A percentile compares a stretch with the other conserved stretches of the same genome.
Evolutionary conservation across 2,797 vertebrate species (phyloP).

Genomic region (Melanotaenia pygmaea): DNA sequence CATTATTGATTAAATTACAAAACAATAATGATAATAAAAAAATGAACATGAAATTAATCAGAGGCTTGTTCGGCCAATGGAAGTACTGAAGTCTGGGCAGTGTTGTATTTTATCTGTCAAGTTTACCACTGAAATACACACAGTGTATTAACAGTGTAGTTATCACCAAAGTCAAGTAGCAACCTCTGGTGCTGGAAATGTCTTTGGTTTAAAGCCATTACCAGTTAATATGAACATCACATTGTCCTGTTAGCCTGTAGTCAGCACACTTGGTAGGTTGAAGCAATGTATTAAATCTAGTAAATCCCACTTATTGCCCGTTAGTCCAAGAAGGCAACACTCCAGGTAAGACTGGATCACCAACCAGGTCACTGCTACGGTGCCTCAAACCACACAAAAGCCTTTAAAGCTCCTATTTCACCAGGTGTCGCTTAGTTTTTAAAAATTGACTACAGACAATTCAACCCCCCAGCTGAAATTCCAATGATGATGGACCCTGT

Average conservation of each 20-base stretch:
- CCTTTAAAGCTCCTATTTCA: slow-evolving; percentile 2
- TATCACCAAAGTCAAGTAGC: neutral
- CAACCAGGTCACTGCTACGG: neutral
- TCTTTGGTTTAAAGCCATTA: neutral
- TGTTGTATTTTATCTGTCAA: neutral
- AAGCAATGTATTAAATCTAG: neutral
- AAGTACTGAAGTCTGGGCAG: neutral
- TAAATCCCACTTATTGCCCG: neutral
- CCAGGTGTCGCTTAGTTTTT: neutral
- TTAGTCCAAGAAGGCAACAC: slow-evolving; percentile 26
- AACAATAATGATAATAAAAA: neutral
- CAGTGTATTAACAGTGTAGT: neutral
- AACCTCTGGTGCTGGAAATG: neutral
- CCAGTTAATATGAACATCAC: neutral
- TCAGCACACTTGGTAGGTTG: neutral
- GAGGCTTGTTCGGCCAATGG: neutral
- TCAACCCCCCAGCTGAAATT: neutral
- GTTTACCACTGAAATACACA: neutral
- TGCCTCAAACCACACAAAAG: slow-evolving; percentile 1
- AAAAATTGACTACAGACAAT: slow-evolving; percentile 4
- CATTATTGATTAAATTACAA: neutral
- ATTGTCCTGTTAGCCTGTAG: neutral
- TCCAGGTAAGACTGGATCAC: slow-evolving; percentile 1
- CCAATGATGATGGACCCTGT: neutral
- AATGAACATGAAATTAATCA: neutral